phyloP scores from a whole-genome alignment of 2,888 invertebrate genomes.

The Chloroclystis v-ata region DNA sequence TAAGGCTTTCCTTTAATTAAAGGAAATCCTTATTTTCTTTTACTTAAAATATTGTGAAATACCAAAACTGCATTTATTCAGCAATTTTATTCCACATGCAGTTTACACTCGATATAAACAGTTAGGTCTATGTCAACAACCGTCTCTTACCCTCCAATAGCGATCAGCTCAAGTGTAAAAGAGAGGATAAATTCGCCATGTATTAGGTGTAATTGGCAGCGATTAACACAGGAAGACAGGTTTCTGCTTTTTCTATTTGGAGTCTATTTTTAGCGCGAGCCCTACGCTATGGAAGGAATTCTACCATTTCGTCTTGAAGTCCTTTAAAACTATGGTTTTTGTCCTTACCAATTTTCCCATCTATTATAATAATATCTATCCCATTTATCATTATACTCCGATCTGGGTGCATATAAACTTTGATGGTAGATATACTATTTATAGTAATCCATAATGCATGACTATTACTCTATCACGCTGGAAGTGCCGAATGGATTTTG shows the following conservation, averaged over 20 bases:
- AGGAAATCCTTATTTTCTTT: too few relatives aligned
- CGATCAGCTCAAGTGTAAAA: constrained; percentile 7
- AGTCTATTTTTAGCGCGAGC: constrained; percentile 44
- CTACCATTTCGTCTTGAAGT: background rate
- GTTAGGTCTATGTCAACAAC: constrained; percentile 20
- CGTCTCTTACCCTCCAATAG: constrained; percentile 11
- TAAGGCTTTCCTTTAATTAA: too few relatives aligned
- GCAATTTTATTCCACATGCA: constrained; percentile 6
- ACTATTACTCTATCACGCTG: too few relatives aligned
- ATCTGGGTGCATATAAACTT: too few relatives aligned
- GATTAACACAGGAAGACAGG: constrained; percentile 75
- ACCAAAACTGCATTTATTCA: background rate
- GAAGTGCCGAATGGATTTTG: too few relatives aligned
- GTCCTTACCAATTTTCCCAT: too few relatives aligned
- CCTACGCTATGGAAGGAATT: background rate
- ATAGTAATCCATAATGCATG: too few relatives aligned
- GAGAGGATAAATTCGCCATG: constrained; percentile 21
- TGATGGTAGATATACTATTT: too few relatives aligned
- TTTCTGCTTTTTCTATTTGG: constrained; percentile 48
- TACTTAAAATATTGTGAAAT: too few relatives aligned
- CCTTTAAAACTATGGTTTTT: too few relatives aligned
- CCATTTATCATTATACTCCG: too few relatives aligned
- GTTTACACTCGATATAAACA: constrained; percentile 16
- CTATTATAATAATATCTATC: too few relatives aligned
- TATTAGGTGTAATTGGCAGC: constrained; percentile 64